phyloP scores from a whole-genome alignment of 2,113 vertebrate species.

The Pomatostomus ruficeps region DNA sequence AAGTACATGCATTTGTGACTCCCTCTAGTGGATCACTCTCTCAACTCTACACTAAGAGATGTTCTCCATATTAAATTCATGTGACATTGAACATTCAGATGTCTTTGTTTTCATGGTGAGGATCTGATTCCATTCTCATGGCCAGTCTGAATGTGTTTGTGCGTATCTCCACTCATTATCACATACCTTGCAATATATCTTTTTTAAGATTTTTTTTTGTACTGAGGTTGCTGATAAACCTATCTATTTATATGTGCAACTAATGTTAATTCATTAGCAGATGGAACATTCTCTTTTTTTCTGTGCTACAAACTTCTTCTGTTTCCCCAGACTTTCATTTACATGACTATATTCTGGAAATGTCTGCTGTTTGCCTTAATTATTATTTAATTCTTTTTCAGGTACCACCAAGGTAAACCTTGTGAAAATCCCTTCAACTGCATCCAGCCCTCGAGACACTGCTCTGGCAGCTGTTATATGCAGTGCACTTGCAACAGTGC shows the following conservation, averaged over 20 bases:
- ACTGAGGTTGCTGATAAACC: neutral
- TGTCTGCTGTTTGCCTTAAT: neutral
- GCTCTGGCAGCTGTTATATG: constrained; percentile 94
- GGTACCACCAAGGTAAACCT: constrained; percentile 91
- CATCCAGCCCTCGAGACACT: constrained; percentile 89
- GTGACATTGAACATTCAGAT: neutral
- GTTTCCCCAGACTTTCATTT: neutral
- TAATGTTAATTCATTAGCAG: neutral
- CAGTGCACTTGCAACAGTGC: constrained; percentile 89
- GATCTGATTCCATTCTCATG: neutral
- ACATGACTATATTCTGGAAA: neutral
- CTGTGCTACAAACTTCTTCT: neutral
- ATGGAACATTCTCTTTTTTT: neutral
- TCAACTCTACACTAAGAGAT: neutral
- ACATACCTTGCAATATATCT: neutral
- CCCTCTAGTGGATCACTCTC: constrained; percentile 15
- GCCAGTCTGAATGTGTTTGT: neutral
- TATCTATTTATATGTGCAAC: neutral
- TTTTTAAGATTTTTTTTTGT: neutral
- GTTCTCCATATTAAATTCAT: neutral
- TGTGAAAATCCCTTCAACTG: constrained; percentile 85
- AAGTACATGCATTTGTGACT: neutral
- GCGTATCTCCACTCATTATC: neutral
- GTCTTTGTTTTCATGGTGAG: neutral
- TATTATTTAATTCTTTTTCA: constrained; percentile 52